Evolutionary conservation across 2,113 vertebrate species (phyloP), one percentile per base, ranked within the genome.

Genomic region (Pachyramphus minor): DNA sequence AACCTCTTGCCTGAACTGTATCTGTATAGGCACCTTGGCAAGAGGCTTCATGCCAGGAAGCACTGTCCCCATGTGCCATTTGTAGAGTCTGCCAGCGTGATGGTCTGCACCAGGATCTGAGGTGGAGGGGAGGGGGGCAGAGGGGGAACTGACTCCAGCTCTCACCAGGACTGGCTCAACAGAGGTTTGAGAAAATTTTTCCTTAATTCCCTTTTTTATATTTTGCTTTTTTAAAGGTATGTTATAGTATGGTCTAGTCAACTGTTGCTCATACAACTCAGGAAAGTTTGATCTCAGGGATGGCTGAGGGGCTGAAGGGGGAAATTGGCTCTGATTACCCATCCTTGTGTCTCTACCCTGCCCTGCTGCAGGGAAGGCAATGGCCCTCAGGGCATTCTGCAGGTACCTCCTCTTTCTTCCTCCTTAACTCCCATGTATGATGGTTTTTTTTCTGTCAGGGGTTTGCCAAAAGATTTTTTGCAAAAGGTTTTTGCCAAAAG

Each of bases 21-120:
- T 37, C 41, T 28, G 6, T 28, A 6, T 28, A 30, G 69, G 22
- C 21, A 53, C 50, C 22, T 44, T 22, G n/a, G 31, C 27, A 62
- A 78, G 31, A 74, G 28, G 13, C 11, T 66, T 6, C 55, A 50
- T 45, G n/a, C 25, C 49, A 74, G 37, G 37, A 68, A 77, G 31
- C 0, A 0, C 6, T 81, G 45, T 74, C 14, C 19, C 28, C 1
- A 0, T 4, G 12, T 15, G 17, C 18, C 18, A 24, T 72, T 71
- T 71, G 8, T 14, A 58, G 31, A 31, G 5, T 22, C 55, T 85
- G 50, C 22, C 45, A 49, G 4, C 11, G 24, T 2, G 2, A 53
- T 27, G 6, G 33, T 60, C 35, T 56, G 45, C 0, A 1, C 39
- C 62, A 47, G 30, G 21, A 83, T 39, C 55, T n/a, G 39, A 39